These are phyloP conservation scores for Metallyticus violacea DNA, from an alignment of 2,888 invertebrate genomes.

Conservation along the genomic window DNA sequence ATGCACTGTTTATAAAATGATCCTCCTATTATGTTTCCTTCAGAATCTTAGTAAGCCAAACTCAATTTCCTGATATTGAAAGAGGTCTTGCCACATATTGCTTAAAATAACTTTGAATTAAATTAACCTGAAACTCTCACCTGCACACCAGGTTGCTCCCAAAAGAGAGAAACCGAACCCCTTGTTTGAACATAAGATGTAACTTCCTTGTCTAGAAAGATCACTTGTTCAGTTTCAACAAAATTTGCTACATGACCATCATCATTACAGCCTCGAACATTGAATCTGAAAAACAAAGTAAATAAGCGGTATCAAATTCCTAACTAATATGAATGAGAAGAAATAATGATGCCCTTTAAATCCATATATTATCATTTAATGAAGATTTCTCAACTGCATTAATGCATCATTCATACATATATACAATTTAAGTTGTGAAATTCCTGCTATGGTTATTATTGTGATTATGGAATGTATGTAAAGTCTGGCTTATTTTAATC, in stretches of 20 bases:
- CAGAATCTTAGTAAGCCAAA: too few relatives aligned
- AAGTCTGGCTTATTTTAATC: too few relatives aligned
- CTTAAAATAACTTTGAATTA: neutral
- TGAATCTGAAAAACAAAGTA: constrained; percentile 61
- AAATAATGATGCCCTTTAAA: neutral
- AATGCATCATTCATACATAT: neutral
- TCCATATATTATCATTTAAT: neutral
- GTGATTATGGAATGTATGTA: too few relatives aligned
- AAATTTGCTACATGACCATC: constrained; percentile 99
- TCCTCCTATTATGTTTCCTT: too few relatives aligned
- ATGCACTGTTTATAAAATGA: too few relatives aligned
- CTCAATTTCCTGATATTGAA: too few relatives aligned
- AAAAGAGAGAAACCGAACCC: constrained; percentile 96
- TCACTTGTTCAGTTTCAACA: constrained; percentile 98
- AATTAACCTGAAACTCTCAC: constrained; percentile 41
- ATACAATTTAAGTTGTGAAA: too few relatives aligned
- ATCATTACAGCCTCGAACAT: constrained; percentile 98
- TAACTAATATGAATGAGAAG: neutral
- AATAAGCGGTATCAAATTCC: neutral
- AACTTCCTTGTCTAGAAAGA: constrained; percentile 86
- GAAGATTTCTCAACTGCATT: neutral
- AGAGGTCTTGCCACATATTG: too few relatives aligned
- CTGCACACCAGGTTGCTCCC: constrained; percentile 98
- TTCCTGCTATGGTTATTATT: too few relatives aligned
- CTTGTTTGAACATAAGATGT: constrained; percentile 89